These are phyloP conservation scores for Brachylomia viminalis DNA, from an alignment of 2,888 invertebrate species.

Conservation along the genomic window DNA sequence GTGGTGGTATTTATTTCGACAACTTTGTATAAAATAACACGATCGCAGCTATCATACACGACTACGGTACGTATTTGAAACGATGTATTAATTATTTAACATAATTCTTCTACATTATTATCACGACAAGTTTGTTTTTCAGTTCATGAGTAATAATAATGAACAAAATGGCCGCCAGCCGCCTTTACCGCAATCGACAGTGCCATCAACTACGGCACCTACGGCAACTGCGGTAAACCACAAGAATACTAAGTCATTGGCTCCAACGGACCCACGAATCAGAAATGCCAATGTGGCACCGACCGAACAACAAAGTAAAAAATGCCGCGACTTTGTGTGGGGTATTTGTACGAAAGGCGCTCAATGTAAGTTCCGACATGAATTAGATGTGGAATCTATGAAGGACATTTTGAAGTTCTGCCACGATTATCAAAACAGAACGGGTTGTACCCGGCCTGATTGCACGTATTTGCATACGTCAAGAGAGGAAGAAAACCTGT, in stretches of 20 bases:
- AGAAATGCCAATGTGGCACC: conserved; percentile 50
- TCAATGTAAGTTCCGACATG: conserved; percentile 81
- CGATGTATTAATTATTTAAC: neutral
- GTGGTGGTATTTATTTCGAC: conserved; percentile 5
- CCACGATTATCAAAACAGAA: conserved; percentile 83
- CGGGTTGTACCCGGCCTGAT: conserved; percentile 78
- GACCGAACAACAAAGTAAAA: conserved; percentile 55
- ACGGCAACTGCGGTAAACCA: conserved; percentile 24
- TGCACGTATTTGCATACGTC: conserved; percentile 85
- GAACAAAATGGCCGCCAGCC: conserved; percentile 81
- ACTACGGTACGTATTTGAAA: conserved; percentile 32
- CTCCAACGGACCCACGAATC: no score
- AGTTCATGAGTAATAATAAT: conserved; percentile 57
- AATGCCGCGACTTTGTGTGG: conserved; percentile 84
- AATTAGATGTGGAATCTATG: conserved; percentile 80
- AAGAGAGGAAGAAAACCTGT: conserved; percentile 80
- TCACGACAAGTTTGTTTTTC: conserved; percentile 29
- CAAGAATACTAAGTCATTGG: neutral
- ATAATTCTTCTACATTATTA: neutral
- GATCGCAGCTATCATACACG: neutral
- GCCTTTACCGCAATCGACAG: conserved; percentile 70
- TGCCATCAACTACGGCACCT: conserved; percentile 63
- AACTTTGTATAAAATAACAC: neutral
- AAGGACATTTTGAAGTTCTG: conserved; percentile 82
- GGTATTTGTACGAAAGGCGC: conserved; percentile 81